Percentiles rank a stretch among this genome's conserved stretches.
phyloP scores from a whole-genome alignment of 2,888 invertebrate genomes.

The Netelia fuscicornis region DNA sequence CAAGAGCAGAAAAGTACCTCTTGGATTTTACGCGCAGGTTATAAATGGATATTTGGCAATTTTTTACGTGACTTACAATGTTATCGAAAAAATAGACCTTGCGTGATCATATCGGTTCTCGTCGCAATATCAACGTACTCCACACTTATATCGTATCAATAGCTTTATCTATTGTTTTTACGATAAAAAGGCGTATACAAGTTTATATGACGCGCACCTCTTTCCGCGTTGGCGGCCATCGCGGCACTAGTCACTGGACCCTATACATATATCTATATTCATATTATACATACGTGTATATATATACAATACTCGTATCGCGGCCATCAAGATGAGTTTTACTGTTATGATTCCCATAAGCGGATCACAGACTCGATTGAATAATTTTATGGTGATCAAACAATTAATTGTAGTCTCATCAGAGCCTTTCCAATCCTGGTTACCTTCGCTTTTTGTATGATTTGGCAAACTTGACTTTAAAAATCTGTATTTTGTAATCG shows the following conservation, averaged over 20 bases:
- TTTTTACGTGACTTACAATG: neutral
- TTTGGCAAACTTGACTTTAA: neutral
- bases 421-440: neutral
- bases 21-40: neutral
- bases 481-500: neutral
- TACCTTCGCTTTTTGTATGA: neutral
- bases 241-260: neutral
- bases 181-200: slow-evolving; percentile 46
- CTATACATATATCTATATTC: neutral
- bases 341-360: slow-evolving; percentile 43
- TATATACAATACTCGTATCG: neutral
- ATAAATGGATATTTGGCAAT: slow-evolving; percentile 23
- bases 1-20: neutral
- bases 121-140: slow-evolving; percentile 29
- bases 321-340: slow-evolving; percentile 30
- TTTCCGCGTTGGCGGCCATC: slow-evolving; percentile 64
- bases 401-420: slow-evolving; percentile 29
- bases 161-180: slow-evolving; percentile 43
- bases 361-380: slow-evolving; percentile 11
- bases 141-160: slow-evolving; percentile 28
- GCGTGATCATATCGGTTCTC: slow-evolving; percentile 37
- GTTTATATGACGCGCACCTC: slow-evolving; percentile 26
- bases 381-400: slow-evolving; percentile 15
- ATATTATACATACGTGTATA: neutral
- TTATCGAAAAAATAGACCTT: slow-evolving; percentile 21